phyloP scores from a whole-genome alignment of 92 coral and sea anemone species.

The Hydrozoanthus gracilis region DNA sequence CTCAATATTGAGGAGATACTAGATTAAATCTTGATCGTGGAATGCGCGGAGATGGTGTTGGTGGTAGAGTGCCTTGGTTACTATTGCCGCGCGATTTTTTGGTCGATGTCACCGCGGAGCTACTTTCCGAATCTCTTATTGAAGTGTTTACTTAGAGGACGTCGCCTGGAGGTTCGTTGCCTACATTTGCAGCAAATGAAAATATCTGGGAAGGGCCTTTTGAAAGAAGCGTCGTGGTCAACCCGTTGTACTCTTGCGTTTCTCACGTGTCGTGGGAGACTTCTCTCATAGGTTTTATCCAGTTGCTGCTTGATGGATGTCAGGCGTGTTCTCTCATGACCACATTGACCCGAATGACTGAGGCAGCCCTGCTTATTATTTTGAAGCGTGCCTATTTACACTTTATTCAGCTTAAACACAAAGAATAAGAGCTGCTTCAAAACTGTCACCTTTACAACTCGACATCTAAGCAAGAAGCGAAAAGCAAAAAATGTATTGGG shows the following conservation, averaged over 20 bases:
- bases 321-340: conserved; percentile 43
- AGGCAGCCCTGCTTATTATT: too few species aligned
- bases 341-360: too few species aligned
- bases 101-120: background rate
- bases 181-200: conserved; percentile 42
- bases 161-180: conserved; percentile 11
- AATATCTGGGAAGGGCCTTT: conserved; percentile 42
- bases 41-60: conserved; percentile 4
- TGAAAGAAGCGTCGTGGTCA: conserved; percentile 4
- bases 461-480: too few species aligned
- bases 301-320: conserved; percentile 40
- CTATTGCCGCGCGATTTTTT: background rate
- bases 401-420: too few species aligned
- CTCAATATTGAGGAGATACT: conserved; percentile 7
- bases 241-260: conserved; percentile 32
- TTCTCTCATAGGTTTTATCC: conserved; percentile 37
- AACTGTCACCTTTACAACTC: too few species aligned
- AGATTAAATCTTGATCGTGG: conserved; percentile 2
- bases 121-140: background rate
- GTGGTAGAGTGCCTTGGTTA: background rate
- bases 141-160: background rate
- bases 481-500: too few species aligned
- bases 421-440: too few species aligned
- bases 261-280: conserved; percentile 28
- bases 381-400: too few species aligned